phyloP scores from a whole-genome alignment of 2,888 invertebrate species.

The Phaonia tiefii region DNA sequence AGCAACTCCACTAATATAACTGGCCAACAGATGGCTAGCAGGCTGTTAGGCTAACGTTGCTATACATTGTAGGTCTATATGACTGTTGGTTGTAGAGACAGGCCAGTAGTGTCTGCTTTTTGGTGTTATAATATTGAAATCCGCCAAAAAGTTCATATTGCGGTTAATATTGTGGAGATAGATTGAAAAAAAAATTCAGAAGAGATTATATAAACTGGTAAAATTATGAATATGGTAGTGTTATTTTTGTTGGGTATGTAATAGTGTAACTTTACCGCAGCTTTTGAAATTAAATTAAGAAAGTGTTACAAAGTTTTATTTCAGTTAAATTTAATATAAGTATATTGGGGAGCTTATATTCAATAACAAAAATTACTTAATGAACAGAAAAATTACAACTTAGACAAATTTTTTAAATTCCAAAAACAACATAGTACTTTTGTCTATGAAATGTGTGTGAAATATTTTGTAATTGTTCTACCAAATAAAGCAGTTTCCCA shows the following conservation, averaged over 20 bases:
- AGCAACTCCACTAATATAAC: background rate
- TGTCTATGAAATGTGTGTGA: no score
- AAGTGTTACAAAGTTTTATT: background rate
- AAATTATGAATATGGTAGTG: background rate
- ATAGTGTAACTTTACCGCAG: background rate
- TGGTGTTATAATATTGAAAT: background rate
- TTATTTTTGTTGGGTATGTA: background rate
- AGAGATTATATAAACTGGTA: background rate
- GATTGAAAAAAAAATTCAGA: background rate
- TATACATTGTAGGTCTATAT: background rate
- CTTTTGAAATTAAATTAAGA: background rate
- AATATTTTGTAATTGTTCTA: no score
- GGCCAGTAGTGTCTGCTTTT: conserved; percentile 3
- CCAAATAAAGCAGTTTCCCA: no score
- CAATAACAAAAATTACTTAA: no score
- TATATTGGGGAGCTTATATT: no score
- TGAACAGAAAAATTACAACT: no score
- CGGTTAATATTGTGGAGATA: conserved; percentile 19
- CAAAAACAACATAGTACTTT: no score
- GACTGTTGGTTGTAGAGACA: background rate
- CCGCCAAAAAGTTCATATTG: conserved; percentile 35
- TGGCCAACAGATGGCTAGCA: background rate
- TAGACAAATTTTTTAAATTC: no score
- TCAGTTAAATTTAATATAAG: background rate
- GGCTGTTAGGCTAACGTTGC: background rate